Percentiles rank a stretch among this genome's conserved stretches.
phyloP scores from a whole-genome alignment of 1,140 invertebrate species.

The Nasonia vitripennis region DNA sequence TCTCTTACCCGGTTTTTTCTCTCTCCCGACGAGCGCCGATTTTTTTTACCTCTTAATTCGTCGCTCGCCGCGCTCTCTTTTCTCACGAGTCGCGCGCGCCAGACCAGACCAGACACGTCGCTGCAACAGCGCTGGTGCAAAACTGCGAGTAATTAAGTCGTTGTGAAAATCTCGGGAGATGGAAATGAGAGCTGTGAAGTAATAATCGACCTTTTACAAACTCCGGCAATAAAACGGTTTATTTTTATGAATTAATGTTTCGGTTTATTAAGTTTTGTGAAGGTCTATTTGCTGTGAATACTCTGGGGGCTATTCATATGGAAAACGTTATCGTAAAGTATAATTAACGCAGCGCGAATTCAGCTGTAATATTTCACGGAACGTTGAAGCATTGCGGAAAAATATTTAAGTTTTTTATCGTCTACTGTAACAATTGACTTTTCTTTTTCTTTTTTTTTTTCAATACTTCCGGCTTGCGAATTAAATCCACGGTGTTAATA shows the following conservation, averaged over 20 bases:
- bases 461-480: too few relatives aligned
- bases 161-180: neutral
- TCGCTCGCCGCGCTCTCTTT: neutral
- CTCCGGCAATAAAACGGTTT: neutral
- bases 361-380: too few relatives aligned
- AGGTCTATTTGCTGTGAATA: neutral
- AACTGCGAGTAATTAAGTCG: conserved; percentile 33
- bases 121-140: neutral
- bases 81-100: conserved; percentile 17
- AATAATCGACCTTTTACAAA: neutral
- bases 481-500: too few relatives aligned
- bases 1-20: neutral
- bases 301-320: neutral
- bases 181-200: neutral
- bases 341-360: neutral
- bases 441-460: too few relatives aligned
- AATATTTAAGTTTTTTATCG: too few relatives aligned
- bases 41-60: conserved; percentile 43
- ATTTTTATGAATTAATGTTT: neutral
- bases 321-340: neutral
- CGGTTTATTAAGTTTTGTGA: neutral
- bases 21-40: neutral
- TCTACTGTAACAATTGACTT: too few relatives aligned
- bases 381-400: too few relatives aligned
- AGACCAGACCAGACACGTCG: conserved; percentile 3